Conservation (phyloP, 2,888 invertebrate genomes). For the Polyploca ridens region DNA sequence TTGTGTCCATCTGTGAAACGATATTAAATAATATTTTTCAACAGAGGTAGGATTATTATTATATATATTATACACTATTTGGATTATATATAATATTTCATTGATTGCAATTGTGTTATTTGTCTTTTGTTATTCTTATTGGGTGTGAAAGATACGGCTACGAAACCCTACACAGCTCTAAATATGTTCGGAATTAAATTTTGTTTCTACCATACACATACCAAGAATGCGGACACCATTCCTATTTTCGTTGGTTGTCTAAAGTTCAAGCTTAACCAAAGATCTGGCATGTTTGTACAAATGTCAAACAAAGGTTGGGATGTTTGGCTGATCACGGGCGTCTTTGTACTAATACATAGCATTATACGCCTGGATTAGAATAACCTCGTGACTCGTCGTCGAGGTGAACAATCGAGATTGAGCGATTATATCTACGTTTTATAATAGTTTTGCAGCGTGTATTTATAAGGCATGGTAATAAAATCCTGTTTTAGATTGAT, state of each 20-base stretch:
- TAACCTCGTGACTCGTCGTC: slow-evolving; percentile 58
- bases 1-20: not conserved
- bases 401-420: slow-evolving; percentile 48
- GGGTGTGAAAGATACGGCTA: no score
- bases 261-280: slow-evolving; percentile 69
- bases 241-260: slow-evolving; percentile 44
- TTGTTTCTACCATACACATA: slow-evolving; percentile 44
- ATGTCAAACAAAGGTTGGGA: slow-evolving; percentile 75
- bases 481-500: not conserved
- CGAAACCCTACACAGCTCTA: no score
- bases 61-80: no score
- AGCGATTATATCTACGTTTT: slow-evolving; percentile 40
- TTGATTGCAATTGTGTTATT: no score
- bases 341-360: slow-evolving; percentile 43
- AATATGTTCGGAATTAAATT: not conserved
- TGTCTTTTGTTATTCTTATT: no score
- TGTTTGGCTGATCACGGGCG: slow-evolving; percentile 41
- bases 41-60: no score
- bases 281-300: slow-evolving; percentile 61
- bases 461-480: slow-evolving; percentile 23
- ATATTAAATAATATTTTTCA: not conserved
- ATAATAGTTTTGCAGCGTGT: slow-evolving; percentile 36
- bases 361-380: slow-evolving; percentile 32
- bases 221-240: slow-evolving; percentile 64
- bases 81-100: no score